Base-by-base conservation (phyloP, 2,888 invertebrate species). In the Zhengitettix transpicula region DNA sequence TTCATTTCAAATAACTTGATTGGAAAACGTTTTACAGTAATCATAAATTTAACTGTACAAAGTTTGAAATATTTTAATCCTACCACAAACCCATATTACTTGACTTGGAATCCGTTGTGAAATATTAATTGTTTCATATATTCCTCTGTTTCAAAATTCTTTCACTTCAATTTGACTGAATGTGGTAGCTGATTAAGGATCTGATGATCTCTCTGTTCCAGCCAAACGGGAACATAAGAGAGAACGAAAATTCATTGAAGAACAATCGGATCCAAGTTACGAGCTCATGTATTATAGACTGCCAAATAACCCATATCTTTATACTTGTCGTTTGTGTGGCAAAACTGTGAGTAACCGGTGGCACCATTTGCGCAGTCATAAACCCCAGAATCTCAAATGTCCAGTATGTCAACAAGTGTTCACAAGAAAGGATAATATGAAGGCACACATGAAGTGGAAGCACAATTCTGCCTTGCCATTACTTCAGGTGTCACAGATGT, bases 281-380 rank as follows among this genome's bases (percentile, higher is more conserved):
- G 58, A 62, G 56, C 40, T n/a, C 44, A 58, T 61, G 58, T 63
- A 58, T 58, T 54, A 54, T 58, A 58, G 42, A 54, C 40, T 55
- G 52, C 51, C 60, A 1, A 54, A 58, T 56, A 60, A 54, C 40
- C 56, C 60, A 54, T n/a, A 16, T 53, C 74, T 79, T 66, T 80
- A 79, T 71, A 74, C 77, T 66, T 85, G 84, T 74, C 75, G 74
- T 64, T 71, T 80, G 65, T 84, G 83, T 72, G 80, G 81, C 63
- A 83, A 84, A 74, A 76, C 77, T 64, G 83, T 84, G 65, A 80
- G 77, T 69, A 82, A 83, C 73, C 75, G 82, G 68, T 83, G 83
- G 78, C 82, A 84, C 69, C 83, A 83, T 69, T 74, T 81, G 72
- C 80, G 82, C 70, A 81, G 81, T 44, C 83, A 83, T 70, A 78